Evolutionary conservation across 2,113 vertebrate species (phyloP).

Genomic region (Podarcis raffonei): DNA sequence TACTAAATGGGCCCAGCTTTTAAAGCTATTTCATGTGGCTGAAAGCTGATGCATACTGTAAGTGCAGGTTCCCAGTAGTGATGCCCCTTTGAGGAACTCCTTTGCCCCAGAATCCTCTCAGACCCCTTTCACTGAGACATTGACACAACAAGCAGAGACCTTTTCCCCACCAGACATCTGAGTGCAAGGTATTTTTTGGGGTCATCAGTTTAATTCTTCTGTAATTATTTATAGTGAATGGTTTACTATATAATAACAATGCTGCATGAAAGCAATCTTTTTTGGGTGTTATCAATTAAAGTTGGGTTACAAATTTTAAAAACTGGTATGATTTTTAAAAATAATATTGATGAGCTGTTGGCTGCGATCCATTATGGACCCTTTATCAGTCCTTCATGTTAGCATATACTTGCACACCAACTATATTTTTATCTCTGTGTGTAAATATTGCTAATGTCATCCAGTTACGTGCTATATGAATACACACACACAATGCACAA

Average conservation of each 20-base stretch:
- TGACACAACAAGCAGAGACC: not conserved
- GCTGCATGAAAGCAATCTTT: too few relatives aligned
- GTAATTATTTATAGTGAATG: not conserved
- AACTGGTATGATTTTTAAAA: slow-evolving; percentile 33
- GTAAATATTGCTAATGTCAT: slow-evolving; percentile 44
- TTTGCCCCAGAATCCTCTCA: not conserved
- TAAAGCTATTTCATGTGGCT: not conserved
- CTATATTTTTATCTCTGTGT: slow-evolving; percentile 32
- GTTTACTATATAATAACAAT: not conserved
- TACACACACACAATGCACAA: slow-evolving; percentile 11
- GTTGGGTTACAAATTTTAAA: not conserved
- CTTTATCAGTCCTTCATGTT: not conserved
- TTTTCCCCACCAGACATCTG: not conserved
- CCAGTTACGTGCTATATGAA: slow-evolving; percentile 20
- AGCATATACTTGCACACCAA: slow-evolving; percentile 43
- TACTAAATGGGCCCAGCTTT: not conserved
- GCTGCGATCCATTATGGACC: not conserved
- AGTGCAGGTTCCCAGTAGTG: too few relatives aligned
- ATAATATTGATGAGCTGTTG: slow-evolving; percentile 28
- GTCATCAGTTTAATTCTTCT: not conserved
- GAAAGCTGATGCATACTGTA: not conserved
- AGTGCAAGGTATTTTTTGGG: not conserved
- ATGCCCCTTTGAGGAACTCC: not conserved
- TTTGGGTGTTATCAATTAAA: not conserved
- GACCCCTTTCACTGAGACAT: not conserved